A percentile compares a stretch with the other conserved stretches of the same genome.
phyloP scores from a whole-genome alignment of 2,888 invertebrate species.

The Rhogogaster chlorosoma region DNA sequence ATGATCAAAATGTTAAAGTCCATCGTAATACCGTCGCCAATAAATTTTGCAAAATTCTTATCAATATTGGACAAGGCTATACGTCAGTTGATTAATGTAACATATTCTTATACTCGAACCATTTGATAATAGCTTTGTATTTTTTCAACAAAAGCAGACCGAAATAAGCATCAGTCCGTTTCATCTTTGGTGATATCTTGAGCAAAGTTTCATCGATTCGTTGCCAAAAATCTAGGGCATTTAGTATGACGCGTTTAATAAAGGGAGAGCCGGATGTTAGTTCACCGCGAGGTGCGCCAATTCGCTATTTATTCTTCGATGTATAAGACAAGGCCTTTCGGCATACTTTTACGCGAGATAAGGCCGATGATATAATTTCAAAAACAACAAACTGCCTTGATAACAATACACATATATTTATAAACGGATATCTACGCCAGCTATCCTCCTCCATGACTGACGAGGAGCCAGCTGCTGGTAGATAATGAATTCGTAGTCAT shows the following conservation, averaged over 20 bases:
- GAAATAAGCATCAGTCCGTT: neutral
- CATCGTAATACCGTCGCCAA: neutral
- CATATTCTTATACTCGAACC: neutral
- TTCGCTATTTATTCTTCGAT: neutral
- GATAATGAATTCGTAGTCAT: constrained; percentile 43
- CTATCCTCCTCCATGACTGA: constrained; percentile 30
- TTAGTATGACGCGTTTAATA: neutral
- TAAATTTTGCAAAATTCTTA: neutral
- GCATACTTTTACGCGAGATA: constrained; percentile 7
- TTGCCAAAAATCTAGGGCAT: neutral
- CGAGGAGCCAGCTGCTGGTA: constrained; percentile 13
- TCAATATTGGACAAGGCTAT: neutral
- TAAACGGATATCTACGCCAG: neutral
- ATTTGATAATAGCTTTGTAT: neutral
- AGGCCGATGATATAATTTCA: constrained; percentile 21
- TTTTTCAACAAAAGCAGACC: neutral
- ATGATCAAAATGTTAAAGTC: neutral
- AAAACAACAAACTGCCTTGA: constrained; percentile 33
- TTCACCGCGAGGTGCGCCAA: neutral
- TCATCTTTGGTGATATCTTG: neutral
- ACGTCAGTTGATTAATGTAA: neutral
- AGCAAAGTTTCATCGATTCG: neutral
- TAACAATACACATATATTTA: constrained; percentile 7
- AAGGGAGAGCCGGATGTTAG: neutral
- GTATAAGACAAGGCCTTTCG: neutral